Evolutionary conservation across 2,113 vertebrate species (phyloP).

Genomic region (Lota lota): DNA sequence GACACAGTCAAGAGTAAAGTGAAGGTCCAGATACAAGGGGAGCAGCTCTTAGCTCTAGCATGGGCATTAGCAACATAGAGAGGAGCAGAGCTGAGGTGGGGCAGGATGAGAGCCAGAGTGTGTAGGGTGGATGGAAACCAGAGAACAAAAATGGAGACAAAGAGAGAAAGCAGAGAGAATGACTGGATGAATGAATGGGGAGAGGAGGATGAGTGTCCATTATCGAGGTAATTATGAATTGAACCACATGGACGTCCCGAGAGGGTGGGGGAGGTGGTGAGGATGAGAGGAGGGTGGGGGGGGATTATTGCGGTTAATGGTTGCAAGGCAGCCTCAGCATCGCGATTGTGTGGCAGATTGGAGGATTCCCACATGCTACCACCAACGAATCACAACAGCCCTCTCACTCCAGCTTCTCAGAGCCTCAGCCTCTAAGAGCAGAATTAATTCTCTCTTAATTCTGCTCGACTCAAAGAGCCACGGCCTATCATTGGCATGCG

Average conservation of each 20-base stretch:
- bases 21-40: too few relatives aligned
- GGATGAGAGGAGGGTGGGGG: neutral
- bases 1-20: too few relatives aligned
- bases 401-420: too few relatives aligned
- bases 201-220: slow-evolving; percentile 48
- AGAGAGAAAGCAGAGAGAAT: neutral
- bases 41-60: too few relatives aligned
- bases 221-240: slow-evolving; percentile 71
- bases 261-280: slow-evolving; percentile 10
- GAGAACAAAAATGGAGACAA: neutral
- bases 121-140: neutral
- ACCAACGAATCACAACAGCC: too few relatives aligned
- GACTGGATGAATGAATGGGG: slow-evolving; percentile 10
- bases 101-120: neutral
- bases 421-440: too few relatives aligned
- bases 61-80: too few relatives aligned
- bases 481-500: too few relatives aligned
- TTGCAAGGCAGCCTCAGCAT: neutral
- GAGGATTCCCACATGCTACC: too few relatives aligned
- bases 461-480: too few relatives aligned
- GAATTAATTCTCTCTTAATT: too few relatives aligned
- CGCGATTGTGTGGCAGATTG: too few relatives aligned
- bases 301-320: slow-evolving; percentile 44
- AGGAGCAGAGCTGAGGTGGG: neutral
- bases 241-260: slow-evolving; percentile 23